Evolutionary conservation across 2,797 vertebrate genomes (phyloP).

Genomic region (Apodemus agrarius): DNA sequence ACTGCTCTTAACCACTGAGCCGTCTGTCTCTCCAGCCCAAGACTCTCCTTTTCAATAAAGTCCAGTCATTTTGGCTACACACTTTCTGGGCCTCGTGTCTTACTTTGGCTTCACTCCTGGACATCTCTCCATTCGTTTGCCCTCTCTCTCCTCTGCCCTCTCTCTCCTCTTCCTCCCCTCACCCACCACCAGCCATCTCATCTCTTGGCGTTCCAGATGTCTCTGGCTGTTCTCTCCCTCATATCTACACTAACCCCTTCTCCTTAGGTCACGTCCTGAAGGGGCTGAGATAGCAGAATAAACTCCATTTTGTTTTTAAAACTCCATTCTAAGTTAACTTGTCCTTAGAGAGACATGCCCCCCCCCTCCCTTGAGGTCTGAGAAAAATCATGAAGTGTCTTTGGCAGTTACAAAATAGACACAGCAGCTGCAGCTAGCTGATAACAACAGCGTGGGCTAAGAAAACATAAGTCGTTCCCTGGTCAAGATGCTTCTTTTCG

Average conservation of each 20-base stretch:
- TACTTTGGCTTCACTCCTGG: neutral
- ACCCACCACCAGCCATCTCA: neutral
- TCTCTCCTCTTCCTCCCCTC: neutral
- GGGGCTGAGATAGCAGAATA: neutral
- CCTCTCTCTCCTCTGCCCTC: neutral
- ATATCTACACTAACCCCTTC: neutral
- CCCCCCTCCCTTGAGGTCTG: too few species aligned
- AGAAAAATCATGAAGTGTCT: neutral
- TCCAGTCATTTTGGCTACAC: neutral
- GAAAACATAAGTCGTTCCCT: neutral
- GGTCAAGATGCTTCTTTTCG: too few species aligned
- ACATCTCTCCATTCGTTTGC: neutral
- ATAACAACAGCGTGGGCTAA: neutral
- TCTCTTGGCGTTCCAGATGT: neutral
- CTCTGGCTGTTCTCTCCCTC: neutral
- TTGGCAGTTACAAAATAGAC: neutral
- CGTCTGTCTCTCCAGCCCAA: too few species aligned
- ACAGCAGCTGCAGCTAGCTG: neutral
- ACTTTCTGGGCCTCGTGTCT: neutral
- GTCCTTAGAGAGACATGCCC: neutral
- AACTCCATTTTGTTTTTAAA: neutral
- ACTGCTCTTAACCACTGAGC: too few species aligned
- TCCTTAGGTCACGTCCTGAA: neutral
- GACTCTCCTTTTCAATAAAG: neutral
- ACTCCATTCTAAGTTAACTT: neutral